Evolutionary conservation across 2,113 vertebrate genomes (phyloP).

Genomic region (Pholis gunnellus): DNA sequence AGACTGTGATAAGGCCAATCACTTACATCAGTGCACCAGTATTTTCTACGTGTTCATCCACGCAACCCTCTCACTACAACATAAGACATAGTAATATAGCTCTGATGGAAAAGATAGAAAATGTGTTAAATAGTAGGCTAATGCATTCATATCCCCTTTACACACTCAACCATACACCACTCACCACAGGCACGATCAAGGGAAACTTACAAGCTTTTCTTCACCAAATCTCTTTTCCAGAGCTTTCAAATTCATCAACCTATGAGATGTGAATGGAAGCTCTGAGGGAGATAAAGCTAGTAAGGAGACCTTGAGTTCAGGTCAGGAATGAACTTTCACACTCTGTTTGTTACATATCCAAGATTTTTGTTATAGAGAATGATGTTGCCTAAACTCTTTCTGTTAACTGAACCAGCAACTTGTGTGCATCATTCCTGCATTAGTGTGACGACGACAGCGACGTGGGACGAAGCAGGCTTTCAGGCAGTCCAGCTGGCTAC

Average conservation of each 20-base stretch:
- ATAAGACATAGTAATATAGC: background rate
- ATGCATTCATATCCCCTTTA: background rate
- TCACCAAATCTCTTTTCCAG: background rate
- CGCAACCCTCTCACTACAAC: background rate
- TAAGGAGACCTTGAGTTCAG: background rate
- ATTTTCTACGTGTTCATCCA: background rate
- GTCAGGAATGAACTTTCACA: background rate
- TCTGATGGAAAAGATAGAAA: slow-evolving; percentile 4
- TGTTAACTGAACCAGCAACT: background rate
- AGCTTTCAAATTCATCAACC: too few species aligned
- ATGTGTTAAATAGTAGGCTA: background rate
- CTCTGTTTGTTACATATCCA: background rate
- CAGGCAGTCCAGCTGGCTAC: slow-evolving; percentile 60
- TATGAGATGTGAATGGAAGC: too few species aligned
- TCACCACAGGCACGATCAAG: background rate
- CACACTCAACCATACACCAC: background rate
- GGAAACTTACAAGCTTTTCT: background rate
- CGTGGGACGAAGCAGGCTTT: background rate
- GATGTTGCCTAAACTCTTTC: background rate
- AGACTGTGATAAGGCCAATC: background rate
- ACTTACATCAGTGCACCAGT: background rate
- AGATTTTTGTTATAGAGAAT: background rate
- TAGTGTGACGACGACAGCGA: background rate
- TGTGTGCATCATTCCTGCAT: background rate
- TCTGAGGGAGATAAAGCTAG: background rate